Base-by-base conservation (phyloP, 2,113 vertebrate genomes). In the Bubo blakistoni region DNA sequence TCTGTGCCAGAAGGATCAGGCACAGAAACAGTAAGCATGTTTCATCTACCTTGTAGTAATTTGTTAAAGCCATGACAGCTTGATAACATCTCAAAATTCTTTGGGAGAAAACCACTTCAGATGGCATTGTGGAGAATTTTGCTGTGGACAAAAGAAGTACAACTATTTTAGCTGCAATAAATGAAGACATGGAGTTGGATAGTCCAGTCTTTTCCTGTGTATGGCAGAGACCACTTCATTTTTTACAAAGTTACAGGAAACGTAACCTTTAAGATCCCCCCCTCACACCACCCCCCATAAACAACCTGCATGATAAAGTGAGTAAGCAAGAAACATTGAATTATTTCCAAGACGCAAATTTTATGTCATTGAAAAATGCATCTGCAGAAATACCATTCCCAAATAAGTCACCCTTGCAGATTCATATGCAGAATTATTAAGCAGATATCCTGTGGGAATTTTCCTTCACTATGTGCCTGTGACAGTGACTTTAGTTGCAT, bases 281-380 rank as follows among this genome's bases (percentile, higher is more conserved):
- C 7, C 19, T n/a, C 17, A 20, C 9, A 46, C 3, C 1, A 1
- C 1, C 3, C 1, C 19, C 25, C 0, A 1, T 6, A 29, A 58
- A 15, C 4, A 52, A 14, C 8, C 54, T 59, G 6, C 20, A 9
- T 8, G 9, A 51, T 16, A 42, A 78, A 38, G 20, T 20, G 57
- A 72, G 13, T 19, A 85, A 73, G n/a, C 17, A 85, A 61, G 58
- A 90, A 57, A 88, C 2, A 4, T 1, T 55, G 27, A 52, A 46
- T 76, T 90, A 17, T 86, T 85, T 88, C n/a, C 44, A 46, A 30
- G 32, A 52, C 13, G 4, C 25, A 80, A 42, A 65, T 7, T 54
- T 69, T 27, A 24, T 86, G 36, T 42, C 49, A 62, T 4, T 94
- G 66, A 80, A 54, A 74, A 81, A 92, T 55, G 9, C 1, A 6